Conservation (phyloP, 2,888 invertebrate genomes). For the Sialis fuliginosa region DNA sequence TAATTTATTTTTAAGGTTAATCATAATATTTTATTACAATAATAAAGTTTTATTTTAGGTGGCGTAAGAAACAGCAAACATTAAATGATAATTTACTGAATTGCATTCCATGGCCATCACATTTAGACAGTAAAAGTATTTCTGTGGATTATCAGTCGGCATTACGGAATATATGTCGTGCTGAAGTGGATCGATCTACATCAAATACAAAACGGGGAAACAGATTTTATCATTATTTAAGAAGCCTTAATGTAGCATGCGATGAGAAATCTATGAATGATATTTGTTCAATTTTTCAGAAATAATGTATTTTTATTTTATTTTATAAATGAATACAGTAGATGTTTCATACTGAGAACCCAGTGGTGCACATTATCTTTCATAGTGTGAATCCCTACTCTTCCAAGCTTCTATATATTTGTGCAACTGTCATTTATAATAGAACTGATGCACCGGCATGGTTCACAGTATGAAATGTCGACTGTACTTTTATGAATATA, state of each 20-base stretch:
- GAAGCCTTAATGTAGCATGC: conserved; percentile 33
- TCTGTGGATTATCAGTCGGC: conserved; percentile 51
- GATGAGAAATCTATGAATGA: conserved; percentile 22
- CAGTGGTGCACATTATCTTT: no score
- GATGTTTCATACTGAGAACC: no score
- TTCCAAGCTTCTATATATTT: no score
- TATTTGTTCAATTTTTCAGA: background rate
- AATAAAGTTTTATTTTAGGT: conserved; percentile 21
- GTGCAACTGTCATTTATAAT: no score
- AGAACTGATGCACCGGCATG: no score
- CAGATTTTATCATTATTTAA: conserved; percentile 64
- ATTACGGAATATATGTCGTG: conserved; percentile 48
- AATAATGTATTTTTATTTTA: no score
- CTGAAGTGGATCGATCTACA: conserved; percentile 41
- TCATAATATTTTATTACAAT: background rate
- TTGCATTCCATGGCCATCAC: conserved; percentile 28
- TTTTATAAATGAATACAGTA: no score
- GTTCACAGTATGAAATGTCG: no score
- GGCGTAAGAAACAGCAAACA: conserved; percentile 23
- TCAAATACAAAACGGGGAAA: conserved; percentile 45
- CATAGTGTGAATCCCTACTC: no score
- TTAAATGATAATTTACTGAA: conserved; percentile 28
- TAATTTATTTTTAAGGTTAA: background rate
- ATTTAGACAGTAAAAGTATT: conserved; percentile 34
- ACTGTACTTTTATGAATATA: no score